Percentiles rank a stretch among this genome's conserved stretches.
Evolutionary conservation across 2,113 vertebrate genomes (phyloP).

Genomic region (Sturnira hondurensis): DNA sequence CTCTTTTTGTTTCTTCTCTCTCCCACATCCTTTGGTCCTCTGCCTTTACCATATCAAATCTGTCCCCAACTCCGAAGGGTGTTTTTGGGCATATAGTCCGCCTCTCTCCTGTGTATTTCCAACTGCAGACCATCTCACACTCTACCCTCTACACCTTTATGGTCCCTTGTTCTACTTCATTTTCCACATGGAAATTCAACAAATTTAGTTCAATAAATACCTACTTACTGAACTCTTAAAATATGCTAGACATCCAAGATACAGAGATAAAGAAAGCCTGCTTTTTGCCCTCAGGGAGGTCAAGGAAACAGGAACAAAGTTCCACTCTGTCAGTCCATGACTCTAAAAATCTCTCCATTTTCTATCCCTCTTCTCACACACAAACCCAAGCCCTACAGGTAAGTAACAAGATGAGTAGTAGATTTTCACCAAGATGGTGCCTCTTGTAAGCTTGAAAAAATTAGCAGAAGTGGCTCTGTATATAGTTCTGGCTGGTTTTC

Average conservation of each 20-base stretch:
- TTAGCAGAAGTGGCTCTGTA: background rate
- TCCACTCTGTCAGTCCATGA: background rate
- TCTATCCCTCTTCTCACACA: background rate
- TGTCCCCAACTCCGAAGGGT: background rate
- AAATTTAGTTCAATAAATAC: conserved; percentile 22
- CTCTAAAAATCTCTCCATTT: background rate
- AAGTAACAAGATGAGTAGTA: background rate
- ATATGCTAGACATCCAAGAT: background rate
- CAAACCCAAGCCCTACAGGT: background rate
- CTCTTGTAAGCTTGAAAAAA: background rate
- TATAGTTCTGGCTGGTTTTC: background rate
- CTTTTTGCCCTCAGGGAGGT: background rate
- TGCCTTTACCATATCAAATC: background rate
- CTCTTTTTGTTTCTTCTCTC: background rate
- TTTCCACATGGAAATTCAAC: conserved; percentile 55
- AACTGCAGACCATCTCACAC: background rate
- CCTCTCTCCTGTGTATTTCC: background rate
- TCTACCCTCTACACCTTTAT: background rate
- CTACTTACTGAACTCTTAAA: conserved; percentile 44
- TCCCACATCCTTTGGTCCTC: background rate
- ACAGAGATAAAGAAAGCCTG: background rate
- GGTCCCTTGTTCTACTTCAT: background rate
- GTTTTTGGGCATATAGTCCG: background rate
- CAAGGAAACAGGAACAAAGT: background rate
- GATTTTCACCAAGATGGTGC: background rate